Base-by-base conservation (phyloP, 2,888 invertebrate species). In the Cephalotes varians region DNA sequence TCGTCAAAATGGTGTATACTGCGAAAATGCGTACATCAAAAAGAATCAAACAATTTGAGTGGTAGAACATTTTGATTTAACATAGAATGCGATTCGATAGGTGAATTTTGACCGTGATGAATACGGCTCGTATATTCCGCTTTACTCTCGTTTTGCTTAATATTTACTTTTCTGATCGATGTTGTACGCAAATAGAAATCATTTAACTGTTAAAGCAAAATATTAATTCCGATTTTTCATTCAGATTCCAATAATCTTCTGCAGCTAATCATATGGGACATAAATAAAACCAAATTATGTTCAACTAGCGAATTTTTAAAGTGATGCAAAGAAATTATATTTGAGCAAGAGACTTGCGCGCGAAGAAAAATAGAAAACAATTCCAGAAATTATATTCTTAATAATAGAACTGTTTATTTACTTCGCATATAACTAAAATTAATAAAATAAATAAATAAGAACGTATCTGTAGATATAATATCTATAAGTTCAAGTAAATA, bases 1-100 rank as follows among this genome's bases (percentile, higher is more conserved):
- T 81, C 82, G 85, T 88, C 86, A 81, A 71, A 47, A 40, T 31
- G 21, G 40, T 49, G 64, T 7, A 49, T 5, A 15, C 12, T n/a
- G 44, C 49, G 6, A 56, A 62, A 69, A 54, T 9, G 44, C 69
- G 51, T 67, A 51, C 44, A 34, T 62, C 47, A 25, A 74, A 76
- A 34, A 81, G 44, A 49, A 56, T 54, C 34, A 4, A 34, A 21
- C n/a, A 58, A 79, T 31, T n/a, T 21, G 12, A 21, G 44, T 47
- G 28, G 15, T 25, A 31, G 65, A 67, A 15, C 51, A 72, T 82
- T 82, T 44, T 21, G 40, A 47, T 58, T 31, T 28, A 9, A 64
- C 49, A 10, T 9, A 12, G 21, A 18, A 54, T 15, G 65, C 71
- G 80, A 83, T 83, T 84, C 44, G 21, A 2, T 47, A 18, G 31